Base-by-base conservation (phyloP, 2,888 invertebrate species). In the Drosophila basisetae region DNA sequence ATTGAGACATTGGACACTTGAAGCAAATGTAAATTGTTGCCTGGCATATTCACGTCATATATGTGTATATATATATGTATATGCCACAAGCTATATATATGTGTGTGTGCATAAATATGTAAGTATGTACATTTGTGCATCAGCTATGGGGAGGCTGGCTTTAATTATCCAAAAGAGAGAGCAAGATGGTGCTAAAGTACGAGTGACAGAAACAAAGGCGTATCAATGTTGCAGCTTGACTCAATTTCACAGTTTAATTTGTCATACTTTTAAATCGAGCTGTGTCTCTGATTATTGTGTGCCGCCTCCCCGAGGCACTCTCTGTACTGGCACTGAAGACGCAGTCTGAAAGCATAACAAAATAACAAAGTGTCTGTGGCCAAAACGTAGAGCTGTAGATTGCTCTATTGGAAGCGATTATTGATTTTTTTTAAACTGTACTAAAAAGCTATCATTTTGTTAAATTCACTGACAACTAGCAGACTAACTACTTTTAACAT, bases 1-100 rank as follows among this genome's bases (percentile, higher is more conserved):
- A 78, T 80, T 80, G 78, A 78, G 78, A 76, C 72, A 76, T 78
- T 76, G 78, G 68, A 61, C 68, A 71, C 75, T 66, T 69, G 77
- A 65, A 68, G 70, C 84, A 70, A 67, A 87, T 83, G 68, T 68
- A 76, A 79, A 84, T 78, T 63, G 55, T 71, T 65, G 64, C 52
- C 59, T 54, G 43, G 55, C 78, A 73, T 78, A 69, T 74, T 78
- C 79, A 75, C 76, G 56, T n/a, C 50, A 58, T 47, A 47, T 41
- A 62, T 60, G 33, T 13, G 16, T n/a, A 52, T n/a, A 31, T 13
- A 31, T 13, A 31, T 50, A 30, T 6, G n/a, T 28, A 31, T 16
- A 54, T 13, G 28, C 41, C 58, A 58, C 53, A 73, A 37, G 31
- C 22, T 37, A 30, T 52, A 49, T 13, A 22, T 18, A 41, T 30